These are phyloP conservation scores for Acrocera orbiculus DNA, from an alignment of 2,888 invertebrate species.

Conservation along the genomic window DNA sequence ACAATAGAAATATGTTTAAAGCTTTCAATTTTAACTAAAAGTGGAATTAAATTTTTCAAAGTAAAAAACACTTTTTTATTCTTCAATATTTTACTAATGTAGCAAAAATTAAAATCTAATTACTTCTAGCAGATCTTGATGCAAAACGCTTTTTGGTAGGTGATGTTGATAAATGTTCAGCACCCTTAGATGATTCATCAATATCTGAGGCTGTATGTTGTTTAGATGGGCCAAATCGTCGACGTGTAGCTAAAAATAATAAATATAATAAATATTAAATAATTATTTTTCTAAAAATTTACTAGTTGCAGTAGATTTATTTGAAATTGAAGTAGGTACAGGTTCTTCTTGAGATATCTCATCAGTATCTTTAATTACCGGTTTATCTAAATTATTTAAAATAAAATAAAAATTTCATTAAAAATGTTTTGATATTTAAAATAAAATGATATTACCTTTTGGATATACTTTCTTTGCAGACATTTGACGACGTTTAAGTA, in stretches of 20 bases:
- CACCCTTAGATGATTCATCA: conserved; percentile 13
- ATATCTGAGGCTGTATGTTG: conserved; percentile 1
- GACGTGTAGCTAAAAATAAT: conserved; percentile 3
- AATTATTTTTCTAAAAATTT: conserved; percentile 1
- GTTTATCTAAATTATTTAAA: conserved; percentile 16
- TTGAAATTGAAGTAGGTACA: conserved; percentile 19
- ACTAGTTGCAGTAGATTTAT: conserved; percentile 5
- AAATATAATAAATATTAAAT: background rate
- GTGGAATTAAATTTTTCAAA: too few species aligned
- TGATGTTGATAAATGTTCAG: conserved; percentile 20
- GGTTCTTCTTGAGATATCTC: conserved; percentile 20
- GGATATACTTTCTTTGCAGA: conserved; percentile 43
- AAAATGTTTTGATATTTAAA: background rate
- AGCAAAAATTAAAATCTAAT: conserved; percentile 6
- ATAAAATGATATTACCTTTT: conserved; percentile 9
- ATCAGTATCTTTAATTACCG: conserved; percentile 18
- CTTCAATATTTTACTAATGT: too few species aligned
- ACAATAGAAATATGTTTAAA: too few species aligned
- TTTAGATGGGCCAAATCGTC: conserved; percentile 6
- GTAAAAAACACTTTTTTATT: too few species aligned
- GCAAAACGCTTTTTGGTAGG: conserved; percentile 25
- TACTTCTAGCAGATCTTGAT: conserved; percentile 9
- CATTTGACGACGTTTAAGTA: conserved; percentile 52
- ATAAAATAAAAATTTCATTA: background rate
- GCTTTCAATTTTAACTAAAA: too few species aligned